Evolutionary conservation across 1,140 invertebrate genomes (phyloP).

Genomic region (Pachypsylla venusta): DNA sequence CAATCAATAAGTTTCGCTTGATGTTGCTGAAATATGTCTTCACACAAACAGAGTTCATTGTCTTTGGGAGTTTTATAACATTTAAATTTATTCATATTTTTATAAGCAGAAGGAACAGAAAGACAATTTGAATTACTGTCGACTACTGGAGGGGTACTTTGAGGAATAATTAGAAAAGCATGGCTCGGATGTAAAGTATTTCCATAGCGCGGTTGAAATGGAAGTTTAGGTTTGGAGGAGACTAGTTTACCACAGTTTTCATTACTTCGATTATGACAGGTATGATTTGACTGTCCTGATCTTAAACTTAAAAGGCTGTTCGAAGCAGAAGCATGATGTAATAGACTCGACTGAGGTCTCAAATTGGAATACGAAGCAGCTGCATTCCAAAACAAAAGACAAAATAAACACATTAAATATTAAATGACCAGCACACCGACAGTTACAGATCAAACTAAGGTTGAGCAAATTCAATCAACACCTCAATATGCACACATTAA

Average conservation of each 20-base stretch:
- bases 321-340: not conserved
- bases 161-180: slow-evolving; percentile 8
- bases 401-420: too few relatives aligned
- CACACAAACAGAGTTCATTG: slow-evolving; percentile 21
- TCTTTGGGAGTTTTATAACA: slow-evolving; percentile 22
- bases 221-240: not conserved
- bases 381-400: too few relatives aligned
- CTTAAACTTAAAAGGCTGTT: not conserved
- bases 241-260: not conserved
- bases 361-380: not conserved
- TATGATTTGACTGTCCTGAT: too few relatives aligned
- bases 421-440: too few relatives aligned
- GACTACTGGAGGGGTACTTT: slow-evolving; percentile 6
- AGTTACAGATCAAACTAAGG: too few relatives aligned
- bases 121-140: not conserved
- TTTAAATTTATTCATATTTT: slow-evolving; percentile 17
- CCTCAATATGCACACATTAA: too few relatives aligned
- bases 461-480: too few relatives aligned
- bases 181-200: slow-evolving; percentile 14
- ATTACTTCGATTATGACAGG: not conserved
- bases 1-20: slow-evolving; percentile 25
- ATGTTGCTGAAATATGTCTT: slow-evolving; percentile 26
- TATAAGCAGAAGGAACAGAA: slow-evolving; percentile 3
- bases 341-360: not conserved
- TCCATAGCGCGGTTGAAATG: slow-evolving; percentile 17